Evolutionary conservation across 2,888 invertebrate genomes (phyloP).

Genomic region (Pammene aurita): DNA sequence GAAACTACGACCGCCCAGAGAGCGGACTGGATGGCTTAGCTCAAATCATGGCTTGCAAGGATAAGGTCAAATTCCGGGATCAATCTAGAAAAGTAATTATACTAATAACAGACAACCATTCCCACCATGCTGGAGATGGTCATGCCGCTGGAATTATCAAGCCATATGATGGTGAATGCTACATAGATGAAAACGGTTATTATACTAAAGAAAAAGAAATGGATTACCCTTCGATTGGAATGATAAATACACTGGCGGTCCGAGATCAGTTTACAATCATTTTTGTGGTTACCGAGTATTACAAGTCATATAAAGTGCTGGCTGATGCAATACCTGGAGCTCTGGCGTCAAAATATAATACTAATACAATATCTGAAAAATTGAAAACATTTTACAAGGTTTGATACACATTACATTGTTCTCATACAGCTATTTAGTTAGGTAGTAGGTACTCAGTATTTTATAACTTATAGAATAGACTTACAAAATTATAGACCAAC

Average conservation of each 20-base stretch:
- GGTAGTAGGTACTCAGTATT: too few species aligned
- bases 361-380: not conserved
- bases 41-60: constrained; percentile 31
- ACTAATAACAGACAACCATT: constrained; percentile 21
- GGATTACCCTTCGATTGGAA: constrained; percentile 35
- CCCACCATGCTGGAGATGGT: constrained; percentile 31
- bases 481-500: too few species aligned
- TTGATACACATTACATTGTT: not conserved
- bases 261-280: constrained; percentile 33
- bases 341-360: not conserved
- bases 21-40: constrained; percentile 33
- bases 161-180: constrained; percentile 28
- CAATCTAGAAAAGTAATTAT: constrained; percentile 34
- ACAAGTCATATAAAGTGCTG: constrained; percentile 5
- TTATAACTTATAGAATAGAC: too few species aligned
- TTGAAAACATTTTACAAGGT: constrained; percentile 22
- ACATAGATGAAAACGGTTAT: constrained; percentile 16
- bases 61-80: constrained; percentile 13
- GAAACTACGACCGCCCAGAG: constrained; percentile 24
- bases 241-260: constrained; percentile 26
- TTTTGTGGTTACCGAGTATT: constrained; percentile 9
- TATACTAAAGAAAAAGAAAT: constrained; percentile 31
- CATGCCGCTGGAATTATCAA: constrained; percentile 15
- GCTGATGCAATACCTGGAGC: constrained; percentile 18
- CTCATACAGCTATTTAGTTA: too few species aligned